Percentiles rank a stretch among this genome's conserved stretches.
Evolutionary conservation across 2,888 invertebrate genomes (phyloP).

Genomic region (Periphyllus acericola): DNA sequence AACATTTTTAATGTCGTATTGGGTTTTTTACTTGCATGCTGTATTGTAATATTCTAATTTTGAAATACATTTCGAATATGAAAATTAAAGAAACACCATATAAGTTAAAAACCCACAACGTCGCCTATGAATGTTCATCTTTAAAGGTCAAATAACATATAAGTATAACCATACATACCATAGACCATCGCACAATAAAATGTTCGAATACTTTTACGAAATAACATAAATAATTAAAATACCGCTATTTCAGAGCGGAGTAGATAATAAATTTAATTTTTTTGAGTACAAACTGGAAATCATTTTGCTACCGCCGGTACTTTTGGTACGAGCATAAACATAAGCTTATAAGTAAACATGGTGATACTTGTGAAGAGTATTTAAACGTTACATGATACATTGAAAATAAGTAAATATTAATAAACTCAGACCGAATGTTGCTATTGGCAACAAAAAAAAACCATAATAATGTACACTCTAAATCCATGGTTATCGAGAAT

Average conservation of each 20-base stretch:
- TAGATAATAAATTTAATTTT: background rate
- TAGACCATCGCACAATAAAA: background rate
- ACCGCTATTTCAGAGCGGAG: background rate
- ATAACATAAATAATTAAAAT: background rate
- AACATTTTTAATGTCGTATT: too few species aligned
- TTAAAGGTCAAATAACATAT: background rate
- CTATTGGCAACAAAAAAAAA: background rate
- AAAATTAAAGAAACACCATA: background rate
- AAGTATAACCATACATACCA: background rate
- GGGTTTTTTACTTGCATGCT: too few species aligned
- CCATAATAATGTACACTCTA: too few species aligned
- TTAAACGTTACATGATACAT: background rate
- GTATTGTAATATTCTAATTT: too few species aligned
- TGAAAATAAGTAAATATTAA: background rate
- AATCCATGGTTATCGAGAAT: too few species aligned
- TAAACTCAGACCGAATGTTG: background rate
- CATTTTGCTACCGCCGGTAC: background rate
- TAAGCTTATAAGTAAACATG: background rate
- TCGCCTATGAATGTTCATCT: background rate
- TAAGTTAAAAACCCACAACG: background rate
- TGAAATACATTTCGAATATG: background rate
- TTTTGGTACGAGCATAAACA: background rate
- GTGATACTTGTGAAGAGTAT: background rate
- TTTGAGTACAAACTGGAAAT: background rate
- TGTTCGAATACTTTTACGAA: background rate